Percentiles rank a stretch among this genome's conserved stretches.
phyloP scores from a whole-genome alignment of 1,140 invertebrate genomes.

The Calosoma granatense region DNA sequence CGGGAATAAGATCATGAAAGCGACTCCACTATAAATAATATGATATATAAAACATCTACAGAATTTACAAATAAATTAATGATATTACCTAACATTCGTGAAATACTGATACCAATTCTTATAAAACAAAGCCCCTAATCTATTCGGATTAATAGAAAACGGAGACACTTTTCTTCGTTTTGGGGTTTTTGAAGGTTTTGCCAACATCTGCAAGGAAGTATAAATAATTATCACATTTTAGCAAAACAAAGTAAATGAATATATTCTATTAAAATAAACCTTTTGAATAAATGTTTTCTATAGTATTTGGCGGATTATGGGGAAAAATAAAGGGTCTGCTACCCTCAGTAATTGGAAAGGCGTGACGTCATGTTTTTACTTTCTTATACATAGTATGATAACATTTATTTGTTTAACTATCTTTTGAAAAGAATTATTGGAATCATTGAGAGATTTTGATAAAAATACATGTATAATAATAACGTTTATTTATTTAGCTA shows the following conservation, averaged over 20 bases:
- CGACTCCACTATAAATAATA: slow-evolving; percentile 49
- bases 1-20: slow-evolving; percentile 75
- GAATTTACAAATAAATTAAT: no score
- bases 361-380: no score
- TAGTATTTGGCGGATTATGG: no score
- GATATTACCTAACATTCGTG: slow-evolving; percentile 23
- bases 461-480: neutral
- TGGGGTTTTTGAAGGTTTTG: slow-evolving; percentile 14
- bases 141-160: slow-evolving; percentile 14
- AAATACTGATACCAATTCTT: slow-evolving; percentile 28
- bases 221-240: neutral
- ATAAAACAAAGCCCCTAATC: slow-evolving; percentile 22
- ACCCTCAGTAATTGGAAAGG: no score
- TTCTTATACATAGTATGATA: no score
- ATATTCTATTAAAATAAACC: no score
- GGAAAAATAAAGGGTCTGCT: no score
- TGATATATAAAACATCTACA: slow-evolving; percentile 10
- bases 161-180: slow-evolving; percentile 13
- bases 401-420: no score
- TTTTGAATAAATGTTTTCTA: no score
- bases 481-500: neutral
- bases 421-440: no score
- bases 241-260: no score
- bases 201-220: neutral
- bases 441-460: neutral